phyloP scores from a whole-genome alignment of 2,797 vertebrate species.

The Syngnathus rostellatus region DNA sequence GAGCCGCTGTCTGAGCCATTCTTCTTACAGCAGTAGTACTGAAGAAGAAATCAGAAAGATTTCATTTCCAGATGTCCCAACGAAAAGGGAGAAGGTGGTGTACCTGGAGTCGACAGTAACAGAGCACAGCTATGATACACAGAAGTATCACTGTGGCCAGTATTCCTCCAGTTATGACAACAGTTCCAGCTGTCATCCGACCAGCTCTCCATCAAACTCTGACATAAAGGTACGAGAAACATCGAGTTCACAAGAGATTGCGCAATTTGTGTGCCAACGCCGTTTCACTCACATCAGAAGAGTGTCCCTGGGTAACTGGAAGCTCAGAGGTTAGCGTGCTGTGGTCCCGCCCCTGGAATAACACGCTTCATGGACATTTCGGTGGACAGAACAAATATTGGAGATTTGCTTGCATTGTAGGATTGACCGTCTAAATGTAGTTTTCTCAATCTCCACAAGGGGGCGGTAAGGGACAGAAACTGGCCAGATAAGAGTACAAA shows the following conservation, averaged over 20 bases:
- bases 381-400: conserved; percentile 6
- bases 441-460: conserved; percentile 36
- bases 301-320: conserved; percentile 5
- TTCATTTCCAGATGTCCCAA: no score
- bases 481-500: background rate
- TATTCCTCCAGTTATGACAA: conserved; percentile 99
- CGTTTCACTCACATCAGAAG: conserved; percentile 1
- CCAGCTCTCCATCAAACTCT: conserved; percentile 97
- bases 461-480: conserved; percentile 25
- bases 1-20: conserved; percentile 77
- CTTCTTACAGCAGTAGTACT: conserved; percentile 99
- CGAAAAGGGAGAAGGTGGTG: background rate
- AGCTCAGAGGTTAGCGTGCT: conserved; percentile 17
- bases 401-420: background rate
- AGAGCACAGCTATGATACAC: conserved; percentile 95
- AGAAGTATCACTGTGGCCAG: conserved; percentile 96
- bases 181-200: conserved; percentile 99
- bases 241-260: background rate
- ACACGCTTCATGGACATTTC: conserved; percentile 31
- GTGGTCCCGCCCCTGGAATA: conserved; percentile 21
- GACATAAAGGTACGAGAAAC: conserved; percentile 24
- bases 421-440: background rate
- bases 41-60: background rate
- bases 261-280: no score
- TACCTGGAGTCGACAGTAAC: conserved; percentile 98